Base-by-base conservation (phyloP, 2,113 vertebrate species). In the Menura novaehollandiae region DNA sequence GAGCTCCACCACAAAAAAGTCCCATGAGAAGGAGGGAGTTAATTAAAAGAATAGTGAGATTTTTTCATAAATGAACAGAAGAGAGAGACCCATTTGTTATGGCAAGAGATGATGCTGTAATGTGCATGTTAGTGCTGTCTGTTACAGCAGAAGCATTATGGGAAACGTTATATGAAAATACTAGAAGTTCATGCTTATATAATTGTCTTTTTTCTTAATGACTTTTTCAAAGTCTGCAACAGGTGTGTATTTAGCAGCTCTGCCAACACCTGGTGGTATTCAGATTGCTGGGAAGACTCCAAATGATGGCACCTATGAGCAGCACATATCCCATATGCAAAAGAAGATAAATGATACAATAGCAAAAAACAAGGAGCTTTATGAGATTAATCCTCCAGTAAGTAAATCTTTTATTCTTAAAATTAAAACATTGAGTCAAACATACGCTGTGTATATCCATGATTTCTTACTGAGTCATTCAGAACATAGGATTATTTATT, bases 271-370 rank as follows among this genome's bases (percentile, higher is more conserved):
- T 55, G 99, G 99, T n/a, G 99, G 99, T 11, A 99, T 99, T 94
- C 99, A 99, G 97, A 99, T 99, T 30, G 98, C 98, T 22, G 99
- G 99, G 68, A 99, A 99, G 97, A 99, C 99, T 37, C 98, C 99
- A 8, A 98, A 98, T 66, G 99, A 99, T 88, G 97, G 99, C 79
- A 98, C 98, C 35, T 99, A 99, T 2, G 99, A 99, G 77, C 99
- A 99, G 91, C 99, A 99, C 78, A 97, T 99, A 51, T 98, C 98
- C 33, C 98, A 99, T 68, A 99, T 99, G 97, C 99, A 99, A 97
- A 99, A 99, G 97, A 99, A 99, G 97, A 99, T 99, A 94, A 99
- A 99, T 46, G 99, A 99, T 91, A 99, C 99, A 1, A 99, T 99
- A 55, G 96, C 98, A 77, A 99, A 99, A 96, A 99, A 99, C 97